Percentiles rank a stretch among this genome's conserved stretches.
phyloP scores from a whole-genome alignment of 2,797 vertebrate species.

The Gadopsis marmoratus region DNA sequence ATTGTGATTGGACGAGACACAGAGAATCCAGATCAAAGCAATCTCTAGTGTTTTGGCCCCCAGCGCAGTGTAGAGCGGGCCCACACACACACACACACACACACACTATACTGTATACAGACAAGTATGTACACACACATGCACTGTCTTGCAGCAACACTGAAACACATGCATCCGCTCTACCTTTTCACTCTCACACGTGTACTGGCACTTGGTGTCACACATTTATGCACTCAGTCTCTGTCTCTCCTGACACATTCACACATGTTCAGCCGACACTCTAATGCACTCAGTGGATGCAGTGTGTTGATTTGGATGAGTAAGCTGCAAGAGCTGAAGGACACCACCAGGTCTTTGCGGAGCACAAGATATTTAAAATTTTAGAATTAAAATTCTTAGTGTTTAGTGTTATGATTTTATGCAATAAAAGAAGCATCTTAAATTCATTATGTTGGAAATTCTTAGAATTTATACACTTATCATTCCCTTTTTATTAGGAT shows the following conservation, averaged over 20 bases:
- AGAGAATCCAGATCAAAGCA: conserved; percentile 90
- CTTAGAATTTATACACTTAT: background rate
- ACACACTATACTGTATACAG: conserved; percentile 54
- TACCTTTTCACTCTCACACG: conserved; percentile 72
- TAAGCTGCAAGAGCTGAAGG: conserved; percentile 50
- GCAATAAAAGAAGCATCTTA: background rate
- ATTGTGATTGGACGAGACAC: conserved; percentile 90
- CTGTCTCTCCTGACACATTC: conserved; percentile 63
- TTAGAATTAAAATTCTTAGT: background rate
- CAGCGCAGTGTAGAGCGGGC: conserved; percentile 83
- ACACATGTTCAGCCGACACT: conserved; percentile 59
- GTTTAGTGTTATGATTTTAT: background rate
- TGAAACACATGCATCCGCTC: conserved; percentile 69
- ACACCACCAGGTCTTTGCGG: conserved; percentile 36
- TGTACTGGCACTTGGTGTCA: conserved; percentile 65
- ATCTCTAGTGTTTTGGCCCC: conserved; percentile 90
- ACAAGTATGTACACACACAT: conserved; percentile 62
- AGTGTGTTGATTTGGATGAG: conserved; percentile 59
- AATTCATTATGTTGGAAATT: background rate
- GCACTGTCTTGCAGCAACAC: conserved; percentile 42
- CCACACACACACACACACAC: conserved; percentile 77
- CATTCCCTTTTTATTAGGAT: background rate
- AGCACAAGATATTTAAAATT: conserved; percentile 16
- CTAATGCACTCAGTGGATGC: conserved; percentile 62
- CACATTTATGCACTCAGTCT: conserved; percentile 65